Evolutionary conservation across 1,140 invertebrate genomes (phyloP).

Genomic region (Bombus picipes): DNA sequence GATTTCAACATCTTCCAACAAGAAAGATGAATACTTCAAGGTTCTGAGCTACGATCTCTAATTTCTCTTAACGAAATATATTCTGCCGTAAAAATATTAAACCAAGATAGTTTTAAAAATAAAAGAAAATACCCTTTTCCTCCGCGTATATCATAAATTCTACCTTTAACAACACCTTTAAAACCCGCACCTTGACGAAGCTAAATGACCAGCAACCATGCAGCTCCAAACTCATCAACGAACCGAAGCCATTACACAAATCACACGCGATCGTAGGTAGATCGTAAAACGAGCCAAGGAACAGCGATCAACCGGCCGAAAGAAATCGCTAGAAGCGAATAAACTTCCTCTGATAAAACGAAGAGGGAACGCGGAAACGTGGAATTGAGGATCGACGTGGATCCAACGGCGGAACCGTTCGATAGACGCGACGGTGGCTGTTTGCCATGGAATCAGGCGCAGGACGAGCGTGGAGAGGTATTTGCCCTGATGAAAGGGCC

Average conservation of each 20-base stretch:
- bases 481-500: conserved; percentile 59
- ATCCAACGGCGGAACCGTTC: conserved; percentile 25
- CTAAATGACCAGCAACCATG: background rate
- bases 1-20: no score
- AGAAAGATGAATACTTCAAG: no score
- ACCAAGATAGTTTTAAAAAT: no score
- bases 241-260: background rate
- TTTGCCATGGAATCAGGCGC: conserved; percentile 32
- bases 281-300: background rate
- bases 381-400: conserved; percentile 20
- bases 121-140: background rate
- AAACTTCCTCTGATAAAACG: background rate
- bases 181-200: background rate
- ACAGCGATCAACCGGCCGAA: background rate
- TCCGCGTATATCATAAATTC: background rate
- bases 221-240: background rate
- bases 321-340: background rate
- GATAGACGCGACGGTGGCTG: background rate
- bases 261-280: background rate
- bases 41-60: no score
- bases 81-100: no score
- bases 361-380: background rate
- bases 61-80: no score
- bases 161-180: background rate
- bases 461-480: conserved; percentile 50